Percentiles rank a stretch among this genome's conserved stretches.
phyloP scores from a whole-genome alignment of 2,888 invertebrate species.

The Bugulina stolonifera region DNA sequence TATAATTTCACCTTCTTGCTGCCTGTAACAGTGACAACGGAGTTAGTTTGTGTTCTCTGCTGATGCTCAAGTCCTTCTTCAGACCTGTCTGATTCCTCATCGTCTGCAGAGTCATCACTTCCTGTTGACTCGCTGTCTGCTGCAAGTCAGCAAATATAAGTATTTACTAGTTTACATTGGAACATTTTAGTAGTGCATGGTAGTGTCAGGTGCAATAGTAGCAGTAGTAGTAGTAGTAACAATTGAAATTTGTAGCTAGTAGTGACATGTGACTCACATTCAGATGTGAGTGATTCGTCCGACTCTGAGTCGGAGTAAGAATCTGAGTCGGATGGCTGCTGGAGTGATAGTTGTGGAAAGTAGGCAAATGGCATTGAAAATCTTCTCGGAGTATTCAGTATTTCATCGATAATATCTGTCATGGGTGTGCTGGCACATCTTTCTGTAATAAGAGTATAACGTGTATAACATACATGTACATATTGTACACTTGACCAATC shows the following conservation, averaged over 20 bases:
- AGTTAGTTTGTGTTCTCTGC: background rate
- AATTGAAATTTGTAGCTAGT: too few species aligned
- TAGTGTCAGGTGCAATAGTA: too few species aligned
- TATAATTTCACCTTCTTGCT: background rate
- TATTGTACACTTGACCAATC: too few species aligned
- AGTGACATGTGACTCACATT: too few species aligned
- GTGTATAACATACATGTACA: too few species aligned
- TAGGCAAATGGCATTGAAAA: background rate
- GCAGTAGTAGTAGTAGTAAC: too few species aligned
- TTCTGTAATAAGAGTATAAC: too few species aligned
- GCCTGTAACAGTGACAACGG: background rate
- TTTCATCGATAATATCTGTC: slow-evolving; percentile 13
- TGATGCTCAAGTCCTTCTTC: background rate
- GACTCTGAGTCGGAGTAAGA: too few species aligned
- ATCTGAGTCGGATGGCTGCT: background rate
- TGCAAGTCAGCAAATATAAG: too few species aligned
- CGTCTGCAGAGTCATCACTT: background rate
- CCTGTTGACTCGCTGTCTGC: background rate
- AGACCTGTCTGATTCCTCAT: background rate
- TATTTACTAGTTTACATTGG: too few species aligned
- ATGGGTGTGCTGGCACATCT: slow-evolving; percentile 11
- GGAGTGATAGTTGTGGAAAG: background rate
- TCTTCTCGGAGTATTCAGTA: background rate
- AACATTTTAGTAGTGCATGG: too few species aligned
- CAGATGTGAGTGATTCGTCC: too few species aligned